These are phyloP conservation scores for Strigamia crassipes DNA, from an alignment of 2,888 invertebrate species.

Conservation along the genomic window DNA sequence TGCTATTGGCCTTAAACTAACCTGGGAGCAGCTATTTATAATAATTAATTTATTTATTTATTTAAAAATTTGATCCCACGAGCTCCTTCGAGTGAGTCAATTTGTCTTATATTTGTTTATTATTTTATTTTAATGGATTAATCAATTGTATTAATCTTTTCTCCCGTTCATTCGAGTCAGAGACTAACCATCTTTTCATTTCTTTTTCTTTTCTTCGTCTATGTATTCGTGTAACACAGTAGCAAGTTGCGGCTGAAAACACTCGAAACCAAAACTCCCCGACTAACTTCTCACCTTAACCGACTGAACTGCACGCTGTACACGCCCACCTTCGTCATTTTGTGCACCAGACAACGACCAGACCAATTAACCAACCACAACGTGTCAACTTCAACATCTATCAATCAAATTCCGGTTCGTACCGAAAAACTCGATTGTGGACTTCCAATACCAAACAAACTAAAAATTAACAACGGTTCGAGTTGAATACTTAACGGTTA, in stretches of 20 bases:
- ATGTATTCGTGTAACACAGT: conserved; percentile 42
- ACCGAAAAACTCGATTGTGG: conserved; percentile 20
- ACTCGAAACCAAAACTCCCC: conserved; percentile 42
- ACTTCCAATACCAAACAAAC: conserved; percentile 29
- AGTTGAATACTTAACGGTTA: conserved; percentile 37
- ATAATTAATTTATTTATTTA: neutral
- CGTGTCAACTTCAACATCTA: conserved; percentile 40
- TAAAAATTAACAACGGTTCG: conserved; percentile 23
- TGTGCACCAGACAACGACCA: conserved; percentile 38
- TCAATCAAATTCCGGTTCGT: conserved; percentile 37
- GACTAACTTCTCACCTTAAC: conserved; percentile 42
- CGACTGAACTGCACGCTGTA: conserved; percentile 42
- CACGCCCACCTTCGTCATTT: conserved; percentile 42
- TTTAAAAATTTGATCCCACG: conserved; percentile 1
- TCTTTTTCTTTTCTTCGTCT: conserved; percentile 42
- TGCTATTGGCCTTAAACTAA: conserved; percentile 41
- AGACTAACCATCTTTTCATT: conserved; percentile 42
- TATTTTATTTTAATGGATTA: conserved; percentile 31
- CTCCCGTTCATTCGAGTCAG: conserved; percentile 38
- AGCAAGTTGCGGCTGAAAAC: conserved; percentile 42
- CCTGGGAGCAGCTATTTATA: conserved; percentile 38
- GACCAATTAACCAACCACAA: conserved; percentile 41
- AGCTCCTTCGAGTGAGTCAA: conserved; percentile 34
- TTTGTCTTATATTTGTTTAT: conserved; percentile 7
- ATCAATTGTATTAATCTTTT: conserved; percentile 37